Evolutionary conservation across 1,140 invertebrate genomes (phyloP), one percentile per base, ranked within the genome.

Genomic region (Drosophila repletoides): DNA sequence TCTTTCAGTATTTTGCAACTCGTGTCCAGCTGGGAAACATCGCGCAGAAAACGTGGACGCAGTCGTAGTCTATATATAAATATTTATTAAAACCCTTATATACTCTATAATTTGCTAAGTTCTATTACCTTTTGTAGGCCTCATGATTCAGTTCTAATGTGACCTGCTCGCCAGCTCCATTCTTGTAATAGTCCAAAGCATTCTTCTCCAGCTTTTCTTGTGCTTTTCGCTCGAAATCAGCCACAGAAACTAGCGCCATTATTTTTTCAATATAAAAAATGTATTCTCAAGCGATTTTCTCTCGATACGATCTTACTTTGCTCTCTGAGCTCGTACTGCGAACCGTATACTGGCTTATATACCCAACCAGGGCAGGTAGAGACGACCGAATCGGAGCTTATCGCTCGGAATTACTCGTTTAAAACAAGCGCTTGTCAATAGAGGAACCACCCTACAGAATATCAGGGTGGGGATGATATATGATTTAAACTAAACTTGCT

Each of bases 131-230:
- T 72, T 92, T 92, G 90, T 97, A 98, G 2, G 96, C 95, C 38
- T 92, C 90, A 68, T 91, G 93, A 84, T 98, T 98, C 80, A 95
- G 93, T 7, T 77, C 86, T 40, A 98, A 90, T 0, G 96, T 97
- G 43, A 92, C 91, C 90, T 98, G 94, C 43, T 95, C 93, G 9
- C 96, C 96, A 0, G 97, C 96, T 1, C 97, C 97, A 89, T 95
- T 96, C 83, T 92, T 93, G 75, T 98, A 98, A 90, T 98, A 98
- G 91, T 97, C 96, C 9, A 94, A 91, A 10, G 94, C 93, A 64
- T 91, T 91, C 81, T 93, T 93, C n/a, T 95, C 93, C 34, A 98
- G 89, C 28, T 92, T 88, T 5, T 90, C 88, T 0, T 92, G 65
- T 0, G 97, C 97, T 52, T 93, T 91, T 46, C 93, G 91, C 91